phyloP scores from a whole-genome alignment of 1,140 invertebrate species.

The Bombus superbus region DNA sequence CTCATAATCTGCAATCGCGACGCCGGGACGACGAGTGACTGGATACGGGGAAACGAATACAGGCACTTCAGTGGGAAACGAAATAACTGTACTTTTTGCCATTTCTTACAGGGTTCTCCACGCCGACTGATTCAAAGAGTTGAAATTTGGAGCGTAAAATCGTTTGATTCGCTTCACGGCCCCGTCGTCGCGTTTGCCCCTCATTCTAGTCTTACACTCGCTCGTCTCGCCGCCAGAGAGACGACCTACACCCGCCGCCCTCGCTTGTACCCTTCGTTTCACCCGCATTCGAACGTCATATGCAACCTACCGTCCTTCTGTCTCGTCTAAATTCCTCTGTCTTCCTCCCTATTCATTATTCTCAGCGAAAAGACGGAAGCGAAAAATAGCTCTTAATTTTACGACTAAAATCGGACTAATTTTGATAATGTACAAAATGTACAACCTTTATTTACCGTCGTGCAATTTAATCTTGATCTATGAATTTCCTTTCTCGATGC shows the following conservation, averaged over 20 bases:
- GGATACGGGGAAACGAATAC: slow-evolving; percentile 18
- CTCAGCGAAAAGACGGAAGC: no score
- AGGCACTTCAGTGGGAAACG: slow-evolving; percentile 37
- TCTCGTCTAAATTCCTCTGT: neutral
- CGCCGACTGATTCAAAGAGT: slow-evolving; percentile 58
- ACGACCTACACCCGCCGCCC: neutral
- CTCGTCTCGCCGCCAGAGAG: slow-evolving; percentile 28
- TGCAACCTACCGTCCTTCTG: slow-evolving; percentile 19
- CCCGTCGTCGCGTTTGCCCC: slow-evolving; percentile 59
- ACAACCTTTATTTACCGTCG: no score
- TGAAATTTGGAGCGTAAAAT: slow-evolving; percentile 72
- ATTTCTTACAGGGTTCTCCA: slow-evolving; percentile 50
- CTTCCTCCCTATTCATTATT: neutral
- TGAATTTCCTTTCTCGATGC: no score
- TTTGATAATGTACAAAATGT: neutral
- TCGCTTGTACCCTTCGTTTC: slow-evolving; percentile 22
- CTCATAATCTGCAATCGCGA: slow-evolving; percentile 10
- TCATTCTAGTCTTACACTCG: slow-evolving; percentile 51
- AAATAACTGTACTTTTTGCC: slow-evolving; percentile 54
- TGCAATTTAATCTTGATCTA: neutral
- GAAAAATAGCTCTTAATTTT: neutral
- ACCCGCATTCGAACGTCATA: slow-evolving; percentile 38
- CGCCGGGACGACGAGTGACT: slow-evolving; percentile 4
- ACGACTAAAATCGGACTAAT: neutral
- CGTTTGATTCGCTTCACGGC: slow-evolving; percentile 71